Evolutionary conservation across 2,113 vertebrate species (phyloP), one percentile per base, ranked within the genome.

Genomic region (Grammomys dolichurus): DNA sequence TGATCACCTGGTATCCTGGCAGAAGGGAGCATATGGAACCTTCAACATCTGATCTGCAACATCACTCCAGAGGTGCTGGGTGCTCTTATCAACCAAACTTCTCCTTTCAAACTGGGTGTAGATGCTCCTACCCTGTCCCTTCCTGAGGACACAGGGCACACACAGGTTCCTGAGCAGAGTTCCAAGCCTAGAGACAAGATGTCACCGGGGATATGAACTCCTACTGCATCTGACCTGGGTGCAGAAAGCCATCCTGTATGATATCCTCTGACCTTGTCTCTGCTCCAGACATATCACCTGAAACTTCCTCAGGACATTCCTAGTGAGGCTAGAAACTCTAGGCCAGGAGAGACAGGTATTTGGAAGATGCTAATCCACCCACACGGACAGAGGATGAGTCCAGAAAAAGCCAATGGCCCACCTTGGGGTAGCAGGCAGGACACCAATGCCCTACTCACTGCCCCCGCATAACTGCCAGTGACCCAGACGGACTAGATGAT

Each of bases 401-500:
- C 11, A 12, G 28, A 11, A 11, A 75, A 72, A 16, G 60, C 76
- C 1, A 31, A 9, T 60, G 4, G 31, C 40, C 20, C 1, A 51
- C 96, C 65, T 63, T 26, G 20, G 77, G 65, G 33, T 10, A 58
- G 60, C 16, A 16, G 60, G 36, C 14, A 0, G 8, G 51, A 95
- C 90, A 40, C 72, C 13, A 65, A 86, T 65, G 77, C 78, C 65
- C 40, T 36, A 3, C 84, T 94, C 60, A 89, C 91, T 93, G 87
- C n/a, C 93, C 84, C 26, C 0, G 24, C 54, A 92, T 63, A 89
- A 67, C 97, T 96, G 93, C 95, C 86, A 84, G 77, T 89, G 77
- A 91, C 95, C 95, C 75, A 89, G 97, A 93, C 10, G 20, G 93
- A 87, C 73, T 95, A 87, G 89, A 80, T 97, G 96, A 72, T 4